Conservation (phyloP, 2,797 vertebrate species). For the Lepus townsendii region DNA sequence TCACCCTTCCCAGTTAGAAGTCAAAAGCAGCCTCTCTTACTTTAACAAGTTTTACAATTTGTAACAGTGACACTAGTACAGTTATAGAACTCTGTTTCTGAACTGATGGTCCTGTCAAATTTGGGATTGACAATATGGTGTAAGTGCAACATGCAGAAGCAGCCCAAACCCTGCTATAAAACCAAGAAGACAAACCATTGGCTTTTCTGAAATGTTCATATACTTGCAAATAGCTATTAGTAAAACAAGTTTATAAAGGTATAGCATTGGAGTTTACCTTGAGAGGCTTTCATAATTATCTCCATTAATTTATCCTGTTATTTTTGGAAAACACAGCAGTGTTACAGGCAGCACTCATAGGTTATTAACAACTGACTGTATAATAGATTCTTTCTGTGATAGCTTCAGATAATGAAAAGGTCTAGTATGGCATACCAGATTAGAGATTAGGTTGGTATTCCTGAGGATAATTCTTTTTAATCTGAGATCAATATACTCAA, state of each 20-base stretch:
- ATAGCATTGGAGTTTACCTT: not conserved
- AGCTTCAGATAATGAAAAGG: not conserved
- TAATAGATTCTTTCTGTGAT: not conserved
- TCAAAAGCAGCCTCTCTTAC: rapidly evolving
- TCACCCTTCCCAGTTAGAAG: not conserved
- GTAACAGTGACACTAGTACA: not conserved
- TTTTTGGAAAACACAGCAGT: not conserved
- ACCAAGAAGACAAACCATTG: not conserved
- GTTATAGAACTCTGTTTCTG: not conserved
- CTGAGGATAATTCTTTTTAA: not conserved
- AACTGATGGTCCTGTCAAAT: not conserved
- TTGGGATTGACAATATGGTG: not conserved
- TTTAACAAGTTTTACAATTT: not conserved
- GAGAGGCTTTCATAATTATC: not conserved
- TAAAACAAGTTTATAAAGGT: not conserved
- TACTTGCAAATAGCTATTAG: not conserved
- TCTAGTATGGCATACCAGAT: not conserved
- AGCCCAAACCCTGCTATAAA: not conserved
- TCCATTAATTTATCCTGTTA: not conserved
- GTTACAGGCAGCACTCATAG: not conserved
- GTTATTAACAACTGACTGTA: not conserved
- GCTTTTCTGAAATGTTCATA: not conserved
- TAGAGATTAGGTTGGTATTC: not conserved
- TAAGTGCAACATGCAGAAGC: not conserved
- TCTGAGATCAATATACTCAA: not conserved